phyloP scores from a whole-genome alignment of 2,113 vertebrate species.

The Corythaeola cristata region DNA sequence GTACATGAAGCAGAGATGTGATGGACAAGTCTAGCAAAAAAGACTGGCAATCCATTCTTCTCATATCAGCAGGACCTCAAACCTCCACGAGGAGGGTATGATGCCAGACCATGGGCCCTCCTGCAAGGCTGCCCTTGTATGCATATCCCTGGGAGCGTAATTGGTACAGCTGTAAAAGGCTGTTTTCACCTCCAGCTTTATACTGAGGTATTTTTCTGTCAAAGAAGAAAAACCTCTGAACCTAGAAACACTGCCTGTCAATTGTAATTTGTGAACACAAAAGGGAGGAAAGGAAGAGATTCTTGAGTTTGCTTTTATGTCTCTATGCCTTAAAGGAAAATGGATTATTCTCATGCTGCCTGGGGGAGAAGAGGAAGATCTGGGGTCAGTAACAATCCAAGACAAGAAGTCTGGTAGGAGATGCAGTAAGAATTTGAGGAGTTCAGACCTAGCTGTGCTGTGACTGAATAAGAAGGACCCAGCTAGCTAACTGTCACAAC shows the following conservation, averaged over 20 bases:
- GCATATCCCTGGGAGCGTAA: accelerated
- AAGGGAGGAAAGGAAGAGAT: not conserved
- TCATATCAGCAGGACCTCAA: not conserved
- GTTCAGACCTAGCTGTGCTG: not conserved
- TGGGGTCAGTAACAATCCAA: not conserved
- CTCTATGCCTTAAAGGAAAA: not conserved
- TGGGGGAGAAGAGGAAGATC: not conserved
- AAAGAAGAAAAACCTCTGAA: not conserved
- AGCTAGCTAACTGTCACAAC: not conserved
- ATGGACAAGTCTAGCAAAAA: not conserved
- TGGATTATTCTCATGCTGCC: not conserved
- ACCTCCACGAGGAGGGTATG: not conserved
- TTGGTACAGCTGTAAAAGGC: not conserved
- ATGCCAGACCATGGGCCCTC: not conserved
- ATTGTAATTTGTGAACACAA: not conserved
- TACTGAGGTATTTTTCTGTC: not conserved
- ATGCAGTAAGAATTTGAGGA: not conserved
- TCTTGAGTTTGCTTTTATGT: not conserved
- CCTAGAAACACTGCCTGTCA: not conserved
- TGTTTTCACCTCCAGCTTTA: not conserved
- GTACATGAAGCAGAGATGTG: not conserved
- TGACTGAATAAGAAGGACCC: not conserved
- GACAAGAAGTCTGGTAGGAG: not conserved
- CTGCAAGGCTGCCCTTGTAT: not conserved
- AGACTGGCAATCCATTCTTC: not conserved